Evolutionary conservation across 2,888 invertebrate genomes (phyloP), one percentile per base, ranked within the genome.

Genomic region (Drosophila dives): DNA sequence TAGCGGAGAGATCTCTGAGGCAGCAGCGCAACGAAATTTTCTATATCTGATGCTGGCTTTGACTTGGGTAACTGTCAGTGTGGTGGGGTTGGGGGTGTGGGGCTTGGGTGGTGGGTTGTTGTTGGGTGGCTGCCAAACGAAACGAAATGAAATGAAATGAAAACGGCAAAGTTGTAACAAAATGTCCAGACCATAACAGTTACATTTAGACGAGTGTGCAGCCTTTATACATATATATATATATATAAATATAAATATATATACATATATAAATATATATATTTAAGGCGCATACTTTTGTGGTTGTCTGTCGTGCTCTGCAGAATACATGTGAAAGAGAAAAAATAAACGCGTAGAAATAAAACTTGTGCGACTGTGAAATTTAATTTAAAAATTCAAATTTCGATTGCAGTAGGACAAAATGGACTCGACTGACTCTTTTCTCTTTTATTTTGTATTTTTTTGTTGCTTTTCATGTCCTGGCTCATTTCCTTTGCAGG

Each of bases 341-440:
- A 23, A 32, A 32, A 29, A 29, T 5, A 29, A 45, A 45, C 15
- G 2, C 45, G 55, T 15, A 45, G 34, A 55, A 36, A 74, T 49
- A 74, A 74, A 67, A 72, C 60, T 76, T 78, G 61, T 78, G 75
- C 51, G 70, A 59, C 78, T 72, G 77, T 72, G 73, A 82, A 86
- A 87, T 87, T 89, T 87, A 89, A 87, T 87, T 89, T 87, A 81
- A 89, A 87, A 83, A 87, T 83, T 85, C 81, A 82, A 89, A 86
- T 88, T 86, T 64, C 48, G 51, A 63, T 79, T 72, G 75, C 8
- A 58, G 26, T 56, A 48, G 36, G 11, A 66, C 53, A 64, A 69
- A 72, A 67, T 62, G 62, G 55, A 50, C 80, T 64, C 74, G 64
- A 71, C 75, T 54, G 32, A 59, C 49, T 66, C 36, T 26, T 32